Evolutionary conservation across 2,888 invertebrate species (phyloP).

Genomic region (Tenthredo livida): DNA sequence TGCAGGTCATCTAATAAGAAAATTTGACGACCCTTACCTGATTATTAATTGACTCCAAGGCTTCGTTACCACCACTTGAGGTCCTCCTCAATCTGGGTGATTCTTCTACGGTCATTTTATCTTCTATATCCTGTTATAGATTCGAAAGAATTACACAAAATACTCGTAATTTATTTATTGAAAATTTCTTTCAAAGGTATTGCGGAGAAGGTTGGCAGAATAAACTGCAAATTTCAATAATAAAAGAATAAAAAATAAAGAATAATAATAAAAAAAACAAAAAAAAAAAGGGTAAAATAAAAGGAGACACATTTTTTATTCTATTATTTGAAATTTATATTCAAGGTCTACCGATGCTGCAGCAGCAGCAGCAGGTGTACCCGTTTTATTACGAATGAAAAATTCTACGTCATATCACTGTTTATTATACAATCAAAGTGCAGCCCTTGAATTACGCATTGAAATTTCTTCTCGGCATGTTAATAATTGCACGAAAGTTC

Average conservation of each 20-base stretch:
- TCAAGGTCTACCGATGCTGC: background rate
- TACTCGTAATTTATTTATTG: no score
- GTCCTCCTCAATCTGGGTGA: slow-evolving; percentile 52
- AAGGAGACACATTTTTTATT: background rate
- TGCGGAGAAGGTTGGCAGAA: background rate
- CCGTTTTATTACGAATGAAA: background rate
- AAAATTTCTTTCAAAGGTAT: background rate
- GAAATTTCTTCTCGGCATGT: background rate
- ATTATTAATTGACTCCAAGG: background rate
- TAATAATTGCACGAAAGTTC: background rate
- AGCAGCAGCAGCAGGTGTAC: background rate
- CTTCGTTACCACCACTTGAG: slow-evolving; percentile 31
- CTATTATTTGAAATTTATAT: background rate
- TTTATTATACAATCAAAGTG: background rate
- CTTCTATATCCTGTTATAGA: background rate
- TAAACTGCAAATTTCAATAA: background rate
- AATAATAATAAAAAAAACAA: no score
- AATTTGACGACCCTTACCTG: slow-evolving; percentile 1
- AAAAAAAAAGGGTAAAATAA: no score
- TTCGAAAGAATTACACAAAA: no score
- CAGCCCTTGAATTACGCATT: slow-evolving; percentile 7
- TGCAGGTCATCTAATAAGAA: background rate
- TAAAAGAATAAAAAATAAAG: background rate
- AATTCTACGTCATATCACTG: background rate
- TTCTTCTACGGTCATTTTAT: slow-evolving; percentile 56